These are phyloP conservation scores for Drosophila persimilis DNA, from an alignment of 1,140 invertebrate genomes.

Conservation along the genomic window DNA sequence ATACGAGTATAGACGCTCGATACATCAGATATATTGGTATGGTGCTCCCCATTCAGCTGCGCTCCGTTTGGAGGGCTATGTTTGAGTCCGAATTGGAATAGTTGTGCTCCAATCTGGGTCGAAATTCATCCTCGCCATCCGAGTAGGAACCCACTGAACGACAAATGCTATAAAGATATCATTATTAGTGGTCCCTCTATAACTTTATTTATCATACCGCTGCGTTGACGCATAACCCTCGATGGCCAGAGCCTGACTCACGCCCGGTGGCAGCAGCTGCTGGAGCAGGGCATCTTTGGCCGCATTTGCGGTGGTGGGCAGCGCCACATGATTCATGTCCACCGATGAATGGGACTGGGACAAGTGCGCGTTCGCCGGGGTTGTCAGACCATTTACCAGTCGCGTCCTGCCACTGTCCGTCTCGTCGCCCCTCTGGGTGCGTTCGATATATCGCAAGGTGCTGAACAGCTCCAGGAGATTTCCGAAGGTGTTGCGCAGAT, in stretches of 20 bases:
- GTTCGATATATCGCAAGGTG: constrained; percentile 65
- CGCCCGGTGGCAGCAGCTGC: constrained; percentile 56
- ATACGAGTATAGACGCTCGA: constrained; percentile 51
- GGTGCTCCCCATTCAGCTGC: constrained; percentile 45
- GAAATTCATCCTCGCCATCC: constrained; percentile 70
- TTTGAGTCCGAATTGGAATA: constrained; percentile 80
- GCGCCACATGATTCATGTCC: constrained; percentile 72
- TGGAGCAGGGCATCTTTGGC: constrained; percentile 65
- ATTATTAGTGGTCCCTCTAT: background rate
- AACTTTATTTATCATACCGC: constrained; percentile 40
- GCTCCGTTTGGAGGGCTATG: constrained; percentile 64
- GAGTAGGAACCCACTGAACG: constrained; percentile 80
- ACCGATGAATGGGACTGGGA: constrained; percentile 76
- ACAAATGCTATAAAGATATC: constrained; percentile 53
- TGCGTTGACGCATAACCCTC: constrained; percentile 70
- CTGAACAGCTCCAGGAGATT: constrained; percentile 86
- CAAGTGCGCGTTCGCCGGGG: constrained; percentile 42
- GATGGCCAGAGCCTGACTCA: constrained; percentile 64
- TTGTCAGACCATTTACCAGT: constrained; percentile 49
- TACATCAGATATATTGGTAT: constrained; percentile 45
- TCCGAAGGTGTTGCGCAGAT: constrained; percentile 89
- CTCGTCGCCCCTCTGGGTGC: constrained; percentile 42
- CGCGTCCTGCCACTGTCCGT: constrained; percentile 28
- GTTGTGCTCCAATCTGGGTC: constrained; percentile 55
- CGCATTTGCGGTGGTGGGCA: constrained; percentile 58